A percentile compares a stretch with the other conserved stretches of the same genome.
Evolutionary conservation across 2,888 invertebrate genomes (phyloP).

Genomic region (Rutpela maculata): DNA sequence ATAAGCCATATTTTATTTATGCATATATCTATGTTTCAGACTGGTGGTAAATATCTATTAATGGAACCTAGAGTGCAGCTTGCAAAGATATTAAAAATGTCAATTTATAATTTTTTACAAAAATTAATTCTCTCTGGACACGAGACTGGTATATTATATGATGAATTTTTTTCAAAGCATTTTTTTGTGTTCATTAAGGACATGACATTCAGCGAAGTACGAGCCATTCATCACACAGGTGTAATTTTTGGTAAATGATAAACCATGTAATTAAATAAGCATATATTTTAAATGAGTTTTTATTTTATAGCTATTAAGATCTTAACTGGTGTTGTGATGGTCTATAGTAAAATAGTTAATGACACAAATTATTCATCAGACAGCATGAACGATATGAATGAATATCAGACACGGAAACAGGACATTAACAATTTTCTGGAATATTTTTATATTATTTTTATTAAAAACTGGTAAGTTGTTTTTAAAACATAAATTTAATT

Average conservation of each 20-base stretch:
- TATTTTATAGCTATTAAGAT: conserved; percentile 43
- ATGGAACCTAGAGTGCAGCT: conserved; percentile 39
- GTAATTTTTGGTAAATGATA: conserved; percentile 42
- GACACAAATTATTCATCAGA: conserved; percentile 8
- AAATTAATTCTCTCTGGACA: conserved; percentile 38
- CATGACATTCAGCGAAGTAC: conserved; percentile 42
- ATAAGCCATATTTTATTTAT: too few relatives aligned
- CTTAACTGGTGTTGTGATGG: conserved; percentile 38
- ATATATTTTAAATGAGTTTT: neutral
- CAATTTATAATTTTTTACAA: conserved; percentile 46
- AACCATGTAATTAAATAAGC: neutral
- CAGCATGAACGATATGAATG: neutral
- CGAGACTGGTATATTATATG: conserved; percentile 37
- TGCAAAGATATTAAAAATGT: conserved; percentile 37
- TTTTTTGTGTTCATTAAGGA: conserved; percentile 36
- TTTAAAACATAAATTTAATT: neutral
- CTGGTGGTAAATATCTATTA: conserved; percentile 38
- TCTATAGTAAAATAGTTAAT: conserved; percentile 32
- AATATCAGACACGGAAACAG: conserved; percentile 19
- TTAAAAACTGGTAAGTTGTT: conserved; percentile 44
- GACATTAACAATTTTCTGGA: conserved; percentile 34
- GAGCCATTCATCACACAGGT: conserved; percentile 46
- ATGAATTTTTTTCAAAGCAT: conserved; percentile 34
- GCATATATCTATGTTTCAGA: conserved; percentile 27
- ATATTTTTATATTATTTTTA: conserved; percentile 44